Evolutionary conservation across 2,113 vertebrate genomes (phyloP), one percentile per base, ranked within the genome.

Genomic region (Salvelinus namaycush): DNA sequence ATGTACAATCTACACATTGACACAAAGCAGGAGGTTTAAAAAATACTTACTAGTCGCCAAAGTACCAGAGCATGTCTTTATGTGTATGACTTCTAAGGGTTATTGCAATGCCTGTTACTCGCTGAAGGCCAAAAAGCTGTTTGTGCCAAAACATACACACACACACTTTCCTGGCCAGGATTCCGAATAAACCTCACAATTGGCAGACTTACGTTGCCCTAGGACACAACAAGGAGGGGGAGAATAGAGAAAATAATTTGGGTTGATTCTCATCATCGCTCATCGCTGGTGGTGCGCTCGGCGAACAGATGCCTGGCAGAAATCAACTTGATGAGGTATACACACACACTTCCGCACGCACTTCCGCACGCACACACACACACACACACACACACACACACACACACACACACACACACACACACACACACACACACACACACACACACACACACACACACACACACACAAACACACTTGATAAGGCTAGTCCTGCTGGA

Each of bases 271-370:
- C 34, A 11, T 76, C 74, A 74, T 57, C 31, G 66, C 68, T 74
- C 81, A 77, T 78, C 75, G 76, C 75, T 76, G 12, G 7, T 31
- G 27, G 7, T n/a, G 54, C 76, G 64, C 86, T 78, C 66, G 68
- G 73, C 20, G 66, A 89, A 79, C 82, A 86, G 84, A 82, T 83
- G 86, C 79, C 69, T 73, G 71, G 77, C 54, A 60, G 34, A 78
- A 74, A 87, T 85, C 51, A 5, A 51, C 70, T 67, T 67, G 65
- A 67, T 67, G 65, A 67, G 3, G 14, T 14, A 51, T 8, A 51
- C 49, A 51, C 49, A 51, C 49, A 4, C 49, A 54, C 75, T 20
- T 39, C 7, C 1, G 2, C 49, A 51, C 49, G 13, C 49, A 51
- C 49, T 0, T 2, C 3, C 13, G 3, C 49, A 54, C 75, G 0